These are phyloP conservation scores for Virgularia gustaviana DNA, from an alignment of 92 coral and sea anemone species.

Conservation along the genomic window DNA sequence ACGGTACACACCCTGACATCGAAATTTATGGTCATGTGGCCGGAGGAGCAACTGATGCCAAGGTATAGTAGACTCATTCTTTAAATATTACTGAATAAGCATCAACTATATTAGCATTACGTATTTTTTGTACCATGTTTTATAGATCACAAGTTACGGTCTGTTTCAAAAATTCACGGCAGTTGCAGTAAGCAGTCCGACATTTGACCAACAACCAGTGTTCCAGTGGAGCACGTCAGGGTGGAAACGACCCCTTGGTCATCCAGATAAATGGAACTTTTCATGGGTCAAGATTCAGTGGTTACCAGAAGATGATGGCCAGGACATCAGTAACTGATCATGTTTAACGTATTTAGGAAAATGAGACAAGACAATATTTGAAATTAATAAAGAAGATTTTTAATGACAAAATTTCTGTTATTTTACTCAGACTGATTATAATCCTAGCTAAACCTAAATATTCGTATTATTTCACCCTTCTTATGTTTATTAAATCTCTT, in stretches of 20 bases:
- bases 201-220: conserved; percentile 93
- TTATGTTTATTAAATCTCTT: too few relatives aligned
- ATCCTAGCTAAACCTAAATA: too few relatives aligned
- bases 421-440: too few relatives aligned
- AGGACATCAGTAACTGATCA: too few relatives aligned
- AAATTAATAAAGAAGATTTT: too few relatives aligned
- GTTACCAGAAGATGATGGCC: too few relatives aligned
- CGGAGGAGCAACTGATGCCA: conserved; percentile 89
- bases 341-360: too few relatives aligned
- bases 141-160: conserved; percentile 70
- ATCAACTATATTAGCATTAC: not conserved
- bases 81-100: not conserved
- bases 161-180: conserved; percentile 66
- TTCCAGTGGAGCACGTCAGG: conserved; percentile 96
- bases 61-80: conserved; percentile 54
- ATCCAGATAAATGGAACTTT: conserved; percentile 94
- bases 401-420: too few relatives aligned
- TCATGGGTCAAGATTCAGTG: conserved; percentile 68
- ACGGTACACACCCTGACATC: conserved; percentile 76
- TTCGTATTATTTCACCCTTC: too few relatives aligned
- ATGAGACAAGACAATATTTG: too few relatives aligned
- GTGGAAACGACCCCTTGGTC: conserved; percentile 79
- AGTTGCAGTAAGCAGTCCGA: conserved; percentile 83
- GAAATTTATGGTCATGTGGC: conserved; percentile 70
- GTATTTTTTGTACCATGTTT: too few relatives aligned